These are phyloP conservation scores for Myiotriccus ornatus DNA, from an alignment of 2,797 vertebrate species.

Conservation along the genomic window DNA sequence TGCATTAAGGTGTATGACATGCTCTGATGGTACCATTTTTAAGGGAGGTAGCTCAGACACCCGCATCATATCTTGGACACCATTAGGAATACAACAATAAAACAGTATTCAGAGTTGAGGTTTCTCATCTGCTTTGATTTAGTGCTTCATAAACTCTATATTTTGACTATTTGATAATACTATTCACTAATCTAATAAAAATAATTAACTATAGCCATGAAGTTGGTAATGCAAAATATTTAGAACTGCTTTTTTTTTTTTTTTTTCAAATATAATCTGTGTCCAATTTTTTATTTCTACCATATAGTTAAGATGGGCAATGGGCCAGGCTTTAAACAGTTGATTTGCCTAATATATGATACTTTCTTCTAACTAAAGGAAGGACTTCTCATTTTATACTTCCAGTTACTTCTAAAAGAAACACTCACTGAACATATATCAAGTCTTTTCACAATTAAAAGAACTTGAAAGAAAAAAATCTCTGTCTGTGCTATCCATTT, in stretches of 20 bases:
- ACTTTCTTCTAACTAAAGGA: not conserved
- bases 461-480: not conserved
- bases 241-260: not conserved
- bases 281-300: not conserved
- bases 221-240: not conserved
- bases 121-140: not conserved
- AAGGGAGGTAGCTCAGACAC: not conserved
- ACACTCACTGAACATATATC: not conserved
- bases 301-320: not conserved
- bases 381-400: not conserved
- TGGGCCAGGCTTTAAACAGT: not conserved
- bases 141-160: not conserved
- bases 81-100: not conserved
- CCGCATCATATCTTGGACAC: not conserved
- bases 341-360: rapidly evolving
- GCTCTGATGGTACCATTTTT: not conserved
- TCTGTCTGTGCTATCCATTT: not conserved
- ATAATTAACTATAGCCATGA: not conserved
- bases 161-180: not conserved
- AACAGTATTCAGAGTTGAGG: not conserved
- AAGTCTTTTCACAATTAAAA: not conserved
- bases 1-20: not conserved
- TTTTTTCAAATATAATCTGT: not conserved
- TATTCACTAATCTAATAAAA: not conserved
- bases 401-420: not conserved